phyloP scores from a whole-genome alignment of 2,113 vertebrate genomes.

The Rhinichthys klamathensis region DNA sequence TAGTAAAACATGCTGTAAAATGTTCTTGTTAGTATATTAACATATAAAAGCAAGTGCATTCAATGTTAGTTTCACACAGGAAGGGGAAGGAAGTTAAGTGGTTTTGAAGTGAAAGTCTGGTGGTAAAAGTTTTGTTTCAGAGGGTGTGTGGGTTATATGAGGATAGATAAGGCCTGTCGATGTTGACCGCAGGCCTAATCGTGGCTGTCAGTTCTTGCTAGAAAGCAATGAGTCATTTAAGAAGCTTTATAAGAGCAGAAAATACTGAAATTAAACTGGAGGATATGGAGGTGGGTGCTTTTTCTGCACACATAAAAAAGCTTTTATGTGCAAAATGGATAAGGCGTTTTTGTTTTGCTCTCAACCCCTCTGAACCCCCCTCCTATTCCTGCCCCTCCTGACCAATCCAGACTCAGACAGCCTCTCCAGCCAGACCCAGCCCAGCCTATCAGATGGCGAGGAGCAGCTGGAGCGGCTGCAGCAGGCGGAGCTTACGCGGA shows the following conservation, averaged over 20 bases:
- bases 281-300: conserved; percentile 10
- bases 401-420: conserved; percentile 82
- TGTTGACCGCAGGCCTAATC: conserved; percentile 3
- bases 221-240: neutral
- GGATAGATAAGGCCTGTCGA: conserved; percentile 7
- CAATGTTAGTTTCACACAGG: neutral
- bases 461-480: conserved; percentile 85
- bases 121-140: conserved; percentile 24
- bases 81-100: neutral
- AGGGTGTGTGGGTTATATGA: conserved; percentile 35
- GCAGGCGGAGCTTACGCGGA: conserved; percentile 77
- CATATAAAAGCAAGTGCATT: neutral
- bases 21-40: neutral
- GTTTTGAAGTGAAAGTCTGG: neutral
- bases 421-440: conserved; percentile 76
- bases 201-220: neutral
- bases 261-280: conserved; percentile 9
- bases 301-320: conserved; percentile 10
- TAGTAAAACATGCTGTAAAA: neutral
- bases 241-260: neutral
- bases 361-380: conserved; percentile 62
- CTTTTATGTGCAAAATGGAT: conserved; percentile 30
- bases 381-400: conserved; percentile 65
- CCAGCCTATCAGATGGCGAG: conserved; percentile 83
- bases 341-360: conserved; percentile 49